Percentiles rank a stretch among this genome's conserved stretches.
Evolutionary conservation across 2,888 invertebrate genomes (phyloP).

Genomic region (Crocallis elinguaria): DNA sequence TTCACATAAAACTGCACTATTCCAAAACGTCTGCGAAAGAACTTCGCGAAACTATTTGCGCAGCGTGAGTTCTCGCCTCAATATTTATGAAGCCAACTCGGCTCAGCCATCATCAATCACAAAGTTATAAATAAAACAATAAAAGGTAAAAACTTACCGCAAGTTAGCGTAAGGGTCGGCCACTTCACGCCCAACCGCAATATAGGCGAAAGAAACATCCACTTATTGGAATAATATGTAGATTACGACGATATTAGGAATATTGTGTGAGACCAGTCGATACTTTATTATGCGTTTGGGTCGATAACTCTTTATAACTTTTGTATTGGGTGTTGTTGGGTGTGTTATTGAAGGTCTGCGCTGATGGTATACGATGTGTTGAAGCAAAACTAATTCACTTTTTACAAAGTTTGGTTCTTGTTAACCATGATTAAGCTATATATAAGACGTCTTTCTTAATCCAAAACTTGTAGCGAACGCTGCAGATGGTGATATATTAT

Average conservation of each 20-base stretch:
- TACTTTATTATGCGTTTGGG: slow-evolving; percentile 61
- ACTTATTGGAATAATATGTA: slow-evolving; percentile 85
- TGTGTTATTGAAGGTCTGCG: neutral
- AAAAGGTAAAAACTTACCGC: slow-evolving; percentile 81
- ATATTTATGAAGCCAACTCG: slow-evolving; percentile 82
- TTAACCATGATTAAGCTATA: no score
- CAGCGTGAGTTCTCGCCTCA: slow-evolving; percentile 72
- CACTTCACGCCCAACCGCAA: slow-evolving; percentile 68
- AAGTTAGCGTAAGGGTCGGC: slow-evolving; percentile 76
- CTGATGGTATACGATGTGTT: no score
- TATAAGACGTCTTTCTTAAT: no score
- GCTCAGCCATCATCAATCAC: slow-evolving; percentile 82
- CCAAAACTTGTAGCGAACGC: no score
- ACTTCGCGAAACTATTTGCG: slow-evolving; percentile 61
- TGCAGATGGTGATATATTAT: no score
- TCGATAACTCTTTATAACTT: slow-evolving; percentile 60
- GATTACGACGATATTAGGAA: slow-evolving; percentile 79
- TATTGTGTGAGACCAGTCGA: slow-evolving; percentile 66
- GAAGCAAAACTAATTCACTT: no score
- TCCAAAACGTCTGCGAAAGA: slow-evolving; percentile 23
- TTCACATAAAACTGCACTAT: slow-evolving; percentile 25
- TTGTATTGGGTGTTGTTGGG: slow-evolving; percentile 14
- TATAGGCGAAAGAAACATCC: slow-evolving; percentile 74
- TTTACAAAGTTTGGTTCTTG: no score
- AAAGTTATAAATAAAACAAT: slow-evolving; percentile 85